Evolutionary conservation across 2,113 vertebrate species (phyloP).

Genomic region (Gymnobelideus leadbeateri): DNA sequence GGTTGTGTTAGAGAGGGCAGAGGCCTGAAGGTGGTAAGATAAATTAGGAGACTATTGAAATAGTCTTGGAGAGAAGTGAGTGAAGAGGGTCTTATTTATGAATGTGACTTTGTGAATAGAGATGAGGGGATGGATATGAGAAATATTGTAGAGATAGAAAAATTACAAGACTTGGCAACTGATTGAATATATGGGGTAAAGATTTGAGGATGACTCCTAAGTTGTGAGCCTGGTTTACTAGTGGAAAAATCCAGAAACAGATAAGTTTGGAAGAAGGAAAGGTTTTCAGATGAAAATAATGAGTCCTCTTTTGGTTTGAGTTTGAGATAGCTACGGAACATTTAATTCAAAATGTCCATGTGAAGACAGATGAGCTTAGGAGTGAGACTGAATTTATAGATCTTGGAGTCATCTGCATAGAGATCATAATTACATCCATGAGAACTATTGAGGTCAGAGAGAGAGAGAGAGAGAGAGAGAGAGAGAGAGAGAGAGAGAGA

Average conservation of each 20-base stretch:
- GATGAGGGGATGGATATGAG: background rate
- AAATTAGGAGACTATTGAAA: background rate
- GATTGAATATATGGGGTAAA: background rate
- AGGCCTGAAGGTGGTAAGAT: background rate
- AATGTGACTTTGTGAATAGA: background rate
- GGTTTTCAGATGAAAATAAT: background rate
- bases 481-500: too few relatives aligned
- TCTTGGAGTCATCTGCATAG: background rate
- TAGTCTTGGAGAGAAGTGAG: background rate
- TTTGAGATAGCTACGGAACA: background rate
- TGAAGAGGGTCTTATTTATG: background rate
- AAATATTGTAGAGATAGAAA: background rate
- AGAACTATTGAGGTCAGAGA: background rate
- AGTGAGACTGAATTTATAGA: background rate
- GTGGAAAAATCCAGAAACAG: background rate
- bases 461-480: too few relatives aligned
- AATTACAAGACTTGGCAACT: background rate
- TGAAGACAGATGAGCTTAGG: background rate
- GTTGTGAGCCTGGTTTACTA: background rate
- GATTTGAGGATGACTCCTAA: background rate
- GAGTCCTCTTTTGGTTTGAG: background rate
- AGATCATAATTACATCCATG: background rate
- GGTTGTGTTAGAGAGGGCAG: background rate
- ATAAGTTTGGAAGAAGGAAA: background rate
- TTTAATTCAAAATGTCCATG: background rate